A percentile compares a stretch with the other conserved stretches of the same genome.
Conservation (phyloP, 2,888 invertebrate species). For the Cyclophora punctaria region DNA sequence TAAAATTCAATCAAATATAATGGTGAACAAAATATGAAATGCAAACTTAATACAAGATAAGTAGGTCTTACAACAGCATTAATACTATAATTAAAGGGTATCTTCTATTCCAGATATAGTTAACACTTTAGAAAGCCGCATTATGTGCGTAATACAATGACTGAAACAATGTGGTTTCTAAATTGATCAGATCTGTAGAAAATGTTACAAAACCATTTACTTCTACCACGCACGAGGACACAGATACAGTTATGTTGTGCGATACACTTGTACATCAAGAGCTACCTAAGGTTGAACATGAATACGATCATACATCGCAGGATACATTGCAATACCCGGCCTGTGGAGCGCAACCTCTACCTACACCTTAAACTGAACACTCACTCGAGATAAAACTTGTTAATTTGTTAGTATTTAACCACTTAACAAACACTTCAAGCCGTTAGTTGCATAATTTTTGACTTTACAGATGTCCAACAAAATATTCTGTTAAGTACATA, state of each 20-base stretch:
- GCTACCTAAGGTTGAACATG: slow-evolving; percentile 32
- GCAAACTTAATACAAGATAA: slow-evolving; percentile 56
- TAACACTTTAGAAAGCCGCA: slow-evolving; percentile 5
- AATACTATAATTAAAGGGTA: slow-evolving; percentile 19
- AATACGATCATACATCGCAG: slow-evolving; percentile 21
- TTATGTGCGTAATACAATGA: slow-evolving; percentile 13
- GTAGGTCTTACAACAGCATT: slow-evolving; percentile 36
- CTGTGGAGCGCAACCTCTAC: slow-evolving; percentile 38
- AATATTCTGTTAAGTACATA: slow-evolving; percentile 36
- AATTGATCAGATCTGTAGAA: slow-evolving; percentile 23
- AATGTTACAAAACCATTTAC: slow-evolving; percentile 15
- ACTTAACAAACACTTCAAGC: slow-evolving; percentile 57
- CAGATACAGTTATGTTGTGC: slow-evolving; percentile 45
- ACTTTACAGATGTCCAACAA: slow-evolving; percentile 43
- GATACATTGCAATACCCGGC: slow-evolving; percentile 69
- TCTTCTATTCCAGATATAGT: slow-evolving; percentile 20
- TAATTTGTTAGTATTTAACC: too few relatives aligned
- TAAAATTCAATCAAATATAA: slow-evolving; percentile 39
- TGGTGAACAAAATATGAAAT: slow-evolving; percentile 53
- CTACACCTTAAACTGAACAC: slow-evolving; percentile 28
- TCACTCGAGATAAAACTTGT: slow-evolving; percentile 31
- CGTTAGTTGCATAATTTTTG: slow-evolving; percentile 62
- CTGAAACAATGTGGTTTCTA: slow-evolving; percentile 5
- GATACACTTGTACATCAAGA: slow-evolving; percentile 34
- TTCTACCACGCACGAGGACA: slow-evolving; percentile 14